Evolutionary conservation across 2,113 vertebrate species (phyloP), one percentile per base, ranked within the genome.

Genomic region (Aspiorhynchus laticeps): DNA sequence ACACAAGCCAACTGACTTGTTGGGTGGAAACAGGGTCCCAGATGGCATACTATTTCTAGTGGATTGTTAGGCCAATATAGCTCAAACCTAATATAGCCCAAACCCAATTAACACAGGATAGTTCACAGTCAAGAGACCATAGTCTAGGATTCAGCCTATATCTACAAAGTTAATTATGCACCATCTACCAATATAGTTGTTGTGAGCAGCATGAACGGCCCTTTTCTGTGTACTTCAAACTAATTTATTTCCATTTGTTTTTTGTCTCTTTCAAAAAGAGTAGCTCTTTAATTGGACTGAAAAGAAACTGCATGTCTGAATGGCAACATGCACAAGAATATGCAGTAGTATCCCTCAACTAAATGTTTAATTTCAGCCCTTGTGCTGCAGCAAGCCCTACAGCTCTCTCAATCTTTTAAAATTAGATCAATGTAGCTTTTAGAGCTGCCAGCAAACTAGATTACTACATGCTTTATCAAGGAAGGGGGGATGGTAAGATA

Each of bases 351-450:
- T 51, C 41, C 41, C 41, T 53, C 43, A 69, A 12, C 61, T 71
- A 11, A 33, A 83, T 33, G 26, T 48, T 67, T 21, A 1, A 31
- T n/a, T 83, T 71, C 17, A 33, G 21, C 24, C 31, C 24, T 14
- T 31, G 6, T 75, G 33, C 51, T 28, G 83, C 69, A 19, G 48
- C 48, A 56, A 56, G 48, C 28, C 14, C 51, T 80, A n/a, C 53
- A 24, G 56, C 43, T 53, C 46, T 31, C 63, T 83, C 80, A 71
- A 51, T 36, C 48, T 56, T 74, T 56, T 41, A 74, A 28, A 84
- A 84, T 84, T 59, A 41, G 48, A 84, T 84, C 83, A 84, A 41
- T 84, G 69, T 9, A 75, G 48, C 67, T 84, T 69, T 84, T 19
- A 75, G 83, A 33, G 83, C 69, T 56, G 48, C 83, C 51, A 59